Base-by-base conservation (phyloP, 2,797 vertebrate genomes). In the Darevskia nairensis region DNA sequence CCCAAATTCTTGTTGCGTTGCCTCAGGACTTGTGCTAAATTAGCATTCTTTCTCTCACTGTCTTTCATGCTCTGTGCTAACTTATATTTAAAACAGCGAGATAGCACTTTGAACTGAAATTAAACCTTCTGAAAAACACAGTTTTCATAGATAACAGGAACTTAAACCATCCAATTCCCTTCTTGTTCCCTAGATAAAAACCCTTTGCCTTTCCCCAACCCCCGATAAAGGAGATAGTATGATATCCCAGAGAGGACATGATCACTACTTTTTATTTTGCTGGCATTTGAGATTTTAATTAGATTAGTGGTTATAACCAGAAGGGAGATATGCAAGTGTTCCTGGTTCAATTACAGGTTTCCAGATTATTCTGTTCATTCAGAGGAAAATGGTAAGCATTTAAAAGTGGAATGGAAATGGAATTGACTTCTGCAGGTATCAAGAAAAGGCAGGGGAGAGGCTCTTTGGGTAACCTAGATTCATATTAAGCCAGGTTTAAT, bases 71-170 rank as follows among this genome's bases (percentile, higher is more conserved):
- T 91, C 29, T 64, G 78, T 50, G 86, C 76, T 39, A 81, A 93
- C 64, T 92, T 86, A 46, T 86, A 80, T 94, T 95, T 95, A 86
- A 95, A 92, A 94, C 93, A 94, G 91, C 19, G 86, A 93, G 94
- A 90, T 91, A 25, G 0, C 94, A 84, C 94, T 96, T 95, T 90
- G 8, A 91, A 92, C 89, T 91, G 90, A 96, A 96, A 94, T 91
- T 92, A 88, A 95, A 71, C 88, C 61, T 35, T 68, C 69, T 32
- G 79, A 87, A 86, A 90, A 74, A 66, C 85, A 86, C 84, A 1
- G 59, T 87, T 46, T 41, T 87, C 71, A 90, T 90, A 0, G 35
- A 68, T 80, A 92, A 75, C 91, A 94, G 46, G 85, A 82, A 74
- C 39, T 76, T 35, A 90, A 64, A 35, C 64, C 85, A 69, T 78